Evolutionary conservation across 2,113 vertebrate genomes (phyloP).

Genomic region (Solenodon paradoxus): DNA sequence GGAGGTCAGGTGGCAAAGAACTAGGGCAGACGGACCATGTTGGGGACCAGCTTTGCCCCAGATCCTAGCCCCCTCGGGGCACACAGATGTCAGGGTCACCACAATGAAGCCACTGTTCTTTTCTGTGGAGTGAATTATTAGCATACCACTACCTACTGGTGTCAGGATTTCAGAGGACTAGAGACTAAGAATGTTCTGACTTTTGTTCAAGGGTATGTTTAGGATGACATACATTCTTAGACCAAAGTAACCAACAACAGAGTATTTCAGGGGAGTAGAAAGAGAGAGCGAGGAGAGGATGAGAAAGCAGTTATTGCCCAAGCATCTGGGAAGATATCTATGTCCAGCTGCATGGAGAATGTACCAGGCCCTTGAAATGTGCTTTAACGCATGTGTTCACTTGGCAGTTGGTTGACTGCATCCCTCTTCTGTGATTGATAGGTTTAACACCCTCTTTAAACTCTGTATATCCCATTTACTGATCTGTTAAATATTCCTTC

Average conservation of each 20-base stretch:
- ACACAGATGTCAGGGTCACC: neutral
- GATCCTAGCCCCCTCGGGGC: neutral
- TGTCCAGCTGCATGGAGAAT: neutral
- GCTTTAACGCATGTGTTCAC: neutral
- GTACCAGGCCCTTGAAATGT: neutral
- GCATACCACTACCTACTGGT: neutral
- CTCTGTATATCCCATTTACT: neutral
- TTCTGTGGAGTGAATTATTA: neutral
- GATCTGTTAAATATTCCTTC: neutral
- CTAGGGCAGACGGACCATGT: neutral
- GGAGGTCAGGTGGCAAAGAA: neutral
- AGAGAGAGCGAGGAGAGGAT: neutral
- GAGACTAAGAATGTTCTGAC: neutral
- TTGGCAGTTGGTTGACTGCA: neutral
- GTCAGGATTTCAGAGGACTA: neutral
- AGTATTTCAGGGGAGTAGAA: neutral
- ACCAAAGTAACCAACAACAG: neutral
- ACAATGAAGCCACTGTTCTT: neutral
- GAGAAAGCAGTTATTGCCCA: neutral
- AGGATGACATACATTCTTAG: neutral
- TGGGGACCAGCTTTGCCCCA: rapidly evolving
- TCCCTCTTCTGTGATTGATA: neutral
- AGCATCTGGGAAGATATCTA: neutral
- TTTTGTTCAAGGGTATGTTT: neutral
- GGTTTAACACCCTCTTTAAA: neutral